These are phyloP conservation scores for Merluccius polli DNA, from an alignment of 2,797 vertebrate genomes.

Conservation along the genomic window DNA sequence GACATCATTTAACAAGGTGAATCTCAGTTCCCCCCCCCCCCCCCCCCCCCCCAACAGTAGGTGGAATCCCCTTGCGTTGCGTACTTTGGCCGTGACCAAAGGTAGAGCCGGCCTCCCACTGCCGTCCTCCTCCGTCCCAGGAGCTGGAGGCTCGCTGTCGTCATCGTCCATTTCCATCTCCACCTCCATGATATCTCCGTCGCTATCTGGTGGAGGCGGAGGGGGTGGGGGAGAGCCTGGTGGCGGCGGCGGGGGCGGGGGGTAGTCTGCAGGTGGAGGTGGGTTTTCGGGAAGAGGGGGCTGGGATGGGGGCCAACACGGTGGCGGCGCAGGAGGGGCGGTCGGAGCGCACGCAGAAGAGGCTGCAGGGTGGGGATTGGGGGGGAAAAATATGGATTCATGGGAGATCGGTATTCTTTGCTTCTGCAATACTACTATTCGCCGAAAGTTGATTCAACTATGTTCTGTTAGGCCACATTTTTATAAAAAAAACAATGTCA, in stretches of 20 bases:
- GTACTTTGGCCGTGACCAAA: background rate
- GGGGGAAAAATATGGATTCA: background rate
- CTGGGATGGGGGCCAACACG: conserved; percentile 14
- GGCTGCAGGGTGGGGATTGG: background rate
- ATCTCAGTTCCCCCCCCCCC: background rate
- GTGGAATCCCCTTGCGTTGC: background rate
- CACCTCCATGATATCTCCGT: conserved; percentile 93
- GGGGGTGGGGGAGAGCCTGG: conserved; percentile 71
- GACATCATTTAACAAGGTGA: background rate
- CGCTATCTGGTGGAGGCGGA: conserved; percentile 80
- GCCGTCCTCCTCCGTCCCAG: conserved; percentile 88
- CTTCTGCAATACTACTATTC: too few relatives aligned
- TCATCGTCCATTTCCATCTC: conserved; percentile 98
- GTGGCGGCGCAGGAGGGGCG: conserved; percentile 33
- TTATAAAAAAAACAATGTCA: background rate
- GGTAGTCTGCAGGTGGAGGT: conserved; percentile 75
- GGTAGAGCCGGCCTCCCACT: conserved; percentile 26
- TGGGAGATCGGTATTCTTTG: too few relatives aligned
- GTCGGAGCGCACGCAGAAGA: background rate
- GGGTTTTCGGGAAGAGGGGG: conserved; percentile 71
- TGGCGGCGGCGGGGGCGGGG: conserved; percentile 84
- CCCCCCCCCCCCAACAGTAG: background rate
- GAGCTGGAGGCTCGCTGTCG: conserved; percentile 90
- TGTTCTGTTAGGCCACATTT: background rate
- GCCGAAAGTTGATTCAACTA: background rate